Evolutionary conservation across 2,888 invertebrate genomes (phyloP).

Genomic region (Pachliopta kotzebuea): DNA sequence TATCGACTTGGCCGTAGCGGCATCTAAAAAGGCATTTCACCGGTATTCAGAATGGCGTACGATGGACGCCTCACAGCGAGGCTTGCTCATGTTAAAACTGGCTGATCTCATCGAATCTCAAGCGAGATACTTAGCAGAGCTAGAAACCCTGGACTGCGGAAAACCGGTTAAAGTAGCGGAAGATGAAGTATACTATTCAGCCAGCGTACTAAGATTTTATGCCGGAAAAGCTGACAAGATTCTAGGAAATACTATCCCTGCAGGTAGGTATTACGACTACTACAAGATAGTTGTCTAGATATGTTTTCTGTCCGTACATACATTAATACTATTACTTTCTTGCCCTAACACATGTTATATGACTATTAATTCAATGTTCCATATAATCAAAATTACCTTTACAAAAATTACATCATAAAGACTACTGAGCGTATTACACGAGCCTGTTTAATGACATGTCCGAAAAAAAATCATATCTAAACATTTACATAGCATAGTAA

Average conservation of each 20-base stretch:
- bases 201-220: constrained; percentile 88
- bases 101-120: constrained; percentile 90
- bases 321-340: no score
- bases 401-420: no score
- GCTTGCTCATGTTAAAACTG: constrained; percentile 84
- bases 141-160: constrained; percentile 97
- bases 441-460: no score
- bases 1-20: constrained; percentile 89
- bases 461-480: no score
- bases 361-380: no score
- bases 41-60: constrained; percentile 88
- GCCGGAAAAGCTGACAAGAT: constrained; percentile 97
- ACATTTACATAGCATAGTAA: no score
- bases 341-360: no score
- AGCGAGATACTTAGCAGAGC: constrained; percentile 86
- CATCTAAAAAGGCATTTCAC: constrained; percentile 88
- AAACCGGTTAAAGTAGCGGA: constrained; percentile 89
- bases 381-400: no score
- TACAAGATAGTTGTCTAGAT: background rate
- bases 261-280: constrained; percentile 51
- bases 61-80: constrained; percentile 90
- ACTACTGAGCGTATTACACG: no score
- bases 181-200: constrained; percentile 84
- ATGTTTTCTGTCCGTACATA: background rate
- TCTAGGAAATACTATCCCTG: constrained; percentile 87